Evolutionary conservation across 2,113 vertebrate genomes (phyloP), one percentile per base, ranked within the genome.

Genomic region (Myocastor coypus): DNA sequence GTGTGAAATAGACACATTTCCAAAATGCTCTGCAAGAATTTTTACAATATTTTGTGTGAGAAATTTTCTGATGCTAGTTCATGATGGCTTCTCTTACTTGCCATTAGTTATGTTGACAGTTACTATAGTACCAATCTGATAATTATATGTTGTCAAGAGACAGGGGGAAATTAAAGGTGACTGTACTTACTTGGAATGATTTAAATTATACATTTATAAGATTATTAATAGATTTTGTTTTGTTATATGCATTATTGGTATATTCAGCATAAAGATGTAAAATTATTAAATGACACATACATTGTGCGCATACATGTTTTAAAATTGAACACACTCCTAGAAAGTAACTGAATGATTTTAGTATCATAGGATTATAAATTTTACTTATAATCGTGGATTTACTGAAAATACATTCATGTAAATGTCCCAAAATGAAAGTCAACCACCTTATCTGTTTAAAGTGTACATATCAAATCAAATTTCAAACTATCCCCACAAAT

Each of bases 341-440:
- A 63, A 69, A 91, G 40, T 91, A 77, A 88, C 50, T 68, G 78
- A 82, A 75, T 69, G 20, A 89, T 77, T 88, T 77, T 86, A 57
- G 11, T 55, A 7, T 83, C 78, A 34, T 26, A 55, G 64, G 5
- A 69, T 34, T 64, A 83, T 89, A 57, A 40, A 37, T 28, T 42
- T 4, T 66, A 66, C 68, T 3, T 82, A 55, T 86, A 55, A 90
- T 30, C 37, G 1, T 14, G 42, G 37, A 82, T 0, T 59, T 85
- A 68, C 2, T 87, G 17, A 68, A 87, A 75, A 22, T 22, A 83
- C 4, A 42, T 82, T 85, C 20, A 66, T 37, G 26, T 46, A 77
- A 28, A 32, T 75, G 32, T 63, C 42, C 64, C 55, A 95, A 87
- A 96, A 88, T 16, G 20, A 78, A 92, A 75, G 83, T 2, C 22